These are phyloP conservation scores for Pithys albifrons DNA, from an alignment of 2,113 vertebrate genomes.

Conservation along the genomic window DNA sequence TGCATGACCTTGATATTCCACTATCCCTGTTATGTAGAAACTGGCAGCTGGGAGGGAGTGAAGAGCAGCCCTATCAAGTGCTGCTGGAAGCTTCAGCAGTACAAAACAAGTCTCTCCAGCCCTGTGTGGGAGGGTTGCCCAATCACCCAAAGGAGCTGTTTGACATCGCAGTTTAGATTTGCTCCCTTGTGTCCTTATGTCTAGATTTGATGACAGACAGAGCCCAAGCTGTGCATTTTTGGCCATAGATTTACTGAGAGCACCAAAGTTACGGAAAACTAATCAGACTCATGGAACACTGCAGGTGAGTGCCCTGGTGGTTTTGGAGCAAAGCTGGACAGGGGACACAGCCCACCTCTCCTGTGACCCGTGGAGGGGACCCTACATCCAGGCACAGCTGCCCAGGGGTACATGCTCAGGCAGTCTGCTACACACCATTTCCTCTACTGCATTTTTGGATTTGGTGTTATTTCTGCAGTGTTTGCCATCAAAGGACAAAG, in stretches of 20 bases:
- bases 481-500: not conserved
- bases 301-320: not conserved
- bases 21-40: not conserved
- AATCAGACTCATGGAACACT: accelerated
- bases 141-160: not conserved
- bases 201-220: not conserved
- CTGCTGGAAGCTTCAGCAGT: not conserved
- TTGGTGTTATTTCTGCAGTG: not conserved
- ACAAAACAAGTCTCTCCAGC: not conserved
- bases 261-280: not conserved
- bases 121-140: accelerated
- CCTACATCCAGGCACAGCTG: accelerated
- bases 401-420: accelerated
- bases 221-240: not conserved
- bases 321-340: not conserved
- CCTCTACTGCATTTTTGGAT: not conserved
- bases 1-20: not conserved
- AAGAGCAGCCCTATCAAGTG: not conserved
- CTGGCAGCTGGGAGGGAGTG: not conserved
- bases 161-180: not conserved
- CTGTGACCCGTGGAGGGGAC: not conserved
- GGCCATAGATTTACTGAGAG: accelerated
- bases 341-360: not conserved
- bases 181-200: accelerated
- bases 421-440: accelerated